These are phyloP conservation scores for Salpingus planirostris DNA, from an alignment of 2,888 invertebrate genomes.

Conservation along the genomic window DNA sequence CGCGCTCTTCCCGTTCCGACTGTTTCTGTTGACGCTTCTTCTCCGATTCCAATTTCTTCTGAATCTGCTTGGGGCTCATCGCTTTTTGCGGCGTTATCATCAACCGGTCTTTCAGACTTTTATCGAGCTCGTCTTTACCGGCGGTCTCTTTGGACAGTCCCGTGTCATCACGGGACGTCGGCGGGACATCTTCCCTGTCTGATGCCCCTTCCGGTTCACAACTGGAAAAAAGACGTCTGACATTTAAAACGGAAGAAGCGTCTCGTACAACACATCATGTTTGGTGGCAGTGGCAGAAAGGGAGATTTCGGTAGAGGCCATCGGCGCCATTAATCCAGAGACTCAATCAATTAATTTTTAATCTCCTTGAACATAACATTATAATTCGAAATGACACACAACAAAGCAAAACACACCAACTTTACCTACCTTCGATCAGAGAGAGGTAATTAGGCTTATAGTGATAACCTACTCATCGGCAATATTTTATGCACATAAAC, in stretches of 20 bases:
- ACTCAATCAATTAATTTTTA: constrained; percentile 38
- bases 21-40: constrained; percentile 34
- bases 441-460: too few species aligned
- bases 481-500: background rate
- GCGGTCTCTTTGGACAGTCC: too few species aligned
- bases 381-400: too few species aligned
- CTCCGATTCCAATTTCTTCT: constrained; percentile 40
- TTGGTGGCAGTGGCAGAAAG: too few species aligned
- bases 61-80: constrained; percentile 40
- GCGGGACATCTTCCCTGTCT: too few species aligned
- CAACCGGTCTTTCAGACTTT: too few species aligned
- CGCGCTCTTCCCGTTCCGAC: constrained; percentile 27
- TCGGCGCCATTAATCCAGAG: constrained; percentile 38
- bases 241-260: constrained; percentile 7
- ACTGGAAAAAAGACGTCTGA: constrained; percentile 22
- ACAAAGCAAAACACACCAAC: too few species aligned
- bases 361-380: too few species aligned
- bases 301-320: constrained; percentile 21
- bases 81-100: constrained; percentile 29
- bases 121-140: too few species aligned
- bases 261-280: too few species aligned
- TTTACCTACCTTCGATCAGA: too few species aligned
- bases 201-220: constrained; percentile 6
- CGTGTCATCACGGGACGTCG: too few species aligned
- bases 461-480: constrained; percentile 2